Conservation (phyloP, 2,888 invertebrate species). For the Ophioninae sp. region DNA sequence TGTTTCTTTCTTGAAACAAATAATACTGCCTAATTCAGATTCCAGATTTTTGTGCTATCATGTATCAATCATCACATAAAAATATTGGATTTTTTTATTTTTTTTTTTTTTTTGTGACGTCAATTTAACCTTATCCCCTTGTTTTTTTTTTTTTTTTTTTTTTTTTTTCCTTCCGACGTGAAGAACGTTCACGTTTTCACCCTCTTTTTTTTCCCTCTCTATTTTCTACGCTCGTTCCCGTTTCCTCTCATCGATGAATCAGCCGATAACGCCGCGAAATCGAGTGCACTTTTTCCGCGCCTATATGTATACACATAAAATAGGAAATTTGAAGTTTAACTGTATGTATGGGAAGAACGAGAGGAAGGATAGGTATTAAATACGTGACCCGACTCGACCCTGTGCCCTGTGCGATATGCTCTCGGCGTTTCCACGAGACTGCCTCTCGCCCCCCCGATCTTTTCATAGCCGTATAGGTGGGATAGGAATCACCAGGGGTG, state of each 20-base stretch:
- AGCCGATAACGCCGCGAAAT: constrained; percentile 65
- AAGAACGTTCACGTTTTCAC: constrained; percentile 22
- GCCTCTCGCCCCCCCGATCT: constrained; percentile 25
- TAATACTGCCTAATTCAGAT: too few species aligned
- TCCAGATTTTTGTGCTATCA: too few species aligned
- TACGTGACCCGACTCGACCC: constrained; percentile 71
- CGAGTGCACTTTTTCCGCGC: constrained; percentile 51
- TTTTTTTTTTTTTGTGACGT: background rate
- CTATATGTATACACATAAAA: constrained; percentile 24
- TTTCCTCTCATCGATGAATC: constrained; percentile 47
- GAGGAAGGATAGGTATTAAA: constrained; percentile 68
- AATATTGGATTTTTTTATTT: too few species aligned
- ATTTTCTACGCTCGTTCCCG: background rate
- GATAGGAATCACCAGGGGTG: constrained; percentile 31
- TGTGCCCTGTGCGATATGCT: constrained; percentile 50
- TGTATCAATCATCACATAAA: too few species aligned
- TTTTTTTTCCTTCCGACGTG: constrained; percentile 27
- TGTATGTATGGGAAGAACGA: constrained; percentile 57
- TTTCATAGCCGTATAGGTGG: background rate
- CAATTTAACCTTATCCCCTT: background rate
- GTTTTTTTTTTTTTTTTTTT: constrained; percentile 26
- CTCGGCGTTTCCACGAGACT: constrained; percentile 32
- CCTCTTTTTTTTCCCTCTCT: background rate
- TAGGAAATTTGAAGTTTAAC: constrained; percentile 45
- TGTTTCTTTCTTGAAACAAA: too few species aligned